Evolutionary conservation across 1,140 invertebrate species (phyloP).

Genomic region (Drosophila pachea): DNA sequence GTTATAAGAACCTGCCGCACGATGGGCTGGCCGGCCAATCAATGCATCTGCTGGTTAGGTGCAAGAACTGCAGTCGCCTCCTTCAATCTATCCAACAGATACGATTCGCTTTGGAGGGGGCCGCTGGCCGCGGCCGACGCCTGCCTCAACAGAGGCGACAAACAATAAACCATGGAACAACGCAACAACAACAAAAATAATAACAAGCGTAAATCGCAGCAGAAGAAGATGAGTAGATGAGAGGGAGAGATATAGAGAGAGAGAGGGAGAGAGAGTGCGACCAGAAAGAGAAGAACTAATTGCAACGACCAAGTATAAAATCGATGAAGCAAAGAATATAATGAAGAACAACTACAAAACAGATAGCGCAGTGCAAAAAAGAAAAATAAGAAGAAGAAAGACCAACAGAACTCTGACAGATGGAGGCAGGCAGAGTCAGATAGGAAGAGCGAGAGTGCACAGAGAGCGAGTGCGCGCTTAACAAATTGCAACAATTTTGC

Average conservation of each 20-base stretch:
- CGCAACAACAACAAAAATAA: slow-evolving; percentile 41
- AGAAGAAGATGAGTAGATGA: slow-evolving; percentile 20
- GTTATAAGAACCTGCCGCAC: neutral
- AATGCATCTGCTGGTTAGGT: slow-evolving; percentile 28
- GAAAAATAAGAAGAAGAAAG: neutral
- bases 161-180: slow-evolving; percentile 34
- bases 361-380: slow-evolving; percentile 38
- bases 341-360: slow-evolving; percentile 56
- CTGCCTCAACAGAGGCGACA: slow-evolving; percentile 40
- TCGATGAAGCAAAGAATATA: slow-evolving; percentile 69
- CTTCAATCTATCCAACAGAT: slow-evolving; percentile 21
- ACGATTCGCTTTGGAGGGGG: slow-evolving; percentile 28
- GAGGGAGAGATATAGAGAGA: slow-evolving; percentile 49
- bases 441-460: slow-evolving; percentile 4
- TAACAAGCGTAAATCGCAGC: slow-evolving; percentile 22
- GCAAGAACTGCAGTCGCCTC: slow-evolving; percentile 15
- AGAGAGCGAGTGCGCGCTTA: slow-evolving; percentile 56
- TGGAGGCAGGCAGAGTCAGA: slow-evolving; percentile 17
- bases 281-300: slow-evolving; percentile 66
- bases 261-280: slow-evolving; percentile 38
- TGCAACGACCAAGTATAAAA: slow-evolving; percentile 75
- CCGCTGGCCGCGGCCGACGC: slow-evolving; percentile 15
- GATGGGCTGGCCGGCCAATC: slow-evolving; percentile 1
- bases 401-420: slow-evolving; percentile 15
- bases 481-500: slow-evolving; percentile 66